Base-by-base conservation (phyloP, 2,797 vertebrate species). In the Kryptolebias ocellatus region DNA sequence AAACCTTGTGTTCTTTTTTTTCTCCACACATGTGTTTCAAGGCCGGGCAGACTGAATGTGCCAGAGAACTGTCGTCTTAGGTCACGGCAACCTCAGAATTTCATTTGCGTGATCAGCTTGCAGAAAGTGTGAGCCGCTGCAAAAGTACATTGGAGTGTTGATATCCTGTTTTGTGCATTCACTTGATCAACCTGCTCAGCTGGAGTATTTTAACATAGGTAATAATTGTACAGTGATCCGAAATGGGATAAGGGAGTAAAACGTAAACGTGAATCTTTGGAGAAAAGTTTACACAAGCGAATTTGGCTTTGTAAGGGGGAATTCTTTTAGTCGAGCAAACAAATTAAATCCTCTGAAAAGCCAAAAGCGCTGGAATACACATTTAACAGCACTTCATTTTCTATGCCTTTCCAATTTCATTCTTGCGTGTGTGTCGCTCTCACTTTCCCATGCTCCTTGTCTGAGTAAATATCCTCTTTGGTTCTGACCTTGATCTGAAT, bases 61-160 rank as follows among this genome's bases (percentile, higher is more conserved):
- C 92, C 89, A 93, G 81, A 91, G 88, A 85, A 64, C 86, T 88
- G 91, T 89, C 88, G 88, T 70, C 72, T 76, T 83, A 83, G 92
- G 93, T 94, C 92, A 93, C 68, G 81, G 90, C 84, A 92, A 94
- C 91, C 93, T 93, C 77, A 66, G 80, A 71, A 73, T 88, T 88
- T 84, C 67, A 84, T 91, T 89, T 91, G 82, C 86, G 82, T 79
- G 81, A 88, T 85, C 82, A 90, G 87, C 83, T 82, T 90, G 84
- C 79, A 63, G 83, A 78, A 85, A 91, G 83, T 81, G 84, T 85
- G 81, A 80, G 78, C 80, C 45, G 49, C 61, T 75, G 80, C 72
- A 78, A 74, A 86, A 79, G 57, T 62, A 73, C 66, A 64, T 29
- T 73, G 80, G 51, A 88, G 78, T 70, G 58, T 51, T 64, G 50